A percentile compares a stretch with the other conserved stretches of the same genome.
Conservation (phyloP, 1,140 invertebrate species). For the Branchinecta lindahli region DNA sequence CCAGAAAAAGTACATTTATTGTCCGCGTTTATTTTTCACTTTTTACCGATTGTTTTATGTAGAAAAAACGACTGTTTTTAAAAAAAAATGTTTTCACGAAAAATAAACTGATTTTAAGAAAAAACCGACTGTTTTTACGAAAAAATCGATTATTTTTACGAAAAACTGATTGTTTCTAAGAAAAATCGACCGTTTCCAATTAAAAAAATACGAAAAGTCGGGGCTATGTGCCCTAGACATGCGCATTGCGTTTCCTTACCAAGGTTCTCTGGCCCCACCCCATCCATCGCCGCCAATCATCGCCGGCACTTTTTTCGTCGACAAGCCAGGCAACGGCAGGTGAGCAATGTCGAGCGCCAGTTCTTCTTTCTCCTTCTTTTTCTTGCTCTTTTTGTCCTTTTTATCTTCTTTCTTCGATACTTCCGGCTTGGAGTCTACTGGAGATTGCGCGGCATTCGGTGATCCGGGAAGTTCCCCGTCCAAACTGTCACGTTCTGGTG, state of each 20-base stretch:
- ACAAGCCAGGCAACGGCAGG: neutral
- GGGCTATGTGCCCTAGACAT: too few relatives aligned
- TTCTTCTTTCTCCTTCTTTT: conserved; percentile 4
- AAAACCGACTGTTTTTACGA: too few relatives aligned
- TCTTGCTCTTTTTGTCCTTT: neutral
- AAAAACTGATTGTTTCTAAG: too few relatives aligned
- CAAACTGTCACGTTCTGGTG: conserved; percentile 37
- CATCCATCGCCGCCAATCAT: conserved; percentile 1
- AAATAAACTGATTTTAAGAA: too few relatives aligned
- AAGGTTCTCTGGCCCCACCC: neutral
- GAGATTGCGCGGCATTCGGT: conserved; percentile 19
- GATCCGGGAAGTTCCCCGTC: conserved; percentile 32
- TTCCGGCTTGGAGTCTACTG: neutral
- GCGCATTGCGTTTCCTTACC: neutral
- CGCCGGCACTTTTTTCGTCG: neutral
- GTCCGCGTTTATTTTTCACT: too few relatives aligned
- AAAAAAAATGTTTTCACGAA: too few relatives aligned
- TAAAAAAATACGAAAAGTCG: too few relatives aligned
- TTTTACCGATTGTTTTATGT: too few relatives aligned
- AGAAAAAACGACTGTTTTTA: too few relatives aligned
- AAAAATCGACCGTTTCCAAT: too few relatives aligned
- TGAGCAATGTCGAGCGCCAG: neutral
- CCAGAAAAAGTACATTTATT: too few relatives aligned
- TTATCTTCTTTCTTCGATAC: neutral
- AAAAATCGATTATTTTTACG: too few relatives aligned